Evolutionary conservation across 2,888 invertebrate genomes (phyloP), one percentile per base, ranked within the genome.

Genomic region (Eristalis arbustorum): DNA sequence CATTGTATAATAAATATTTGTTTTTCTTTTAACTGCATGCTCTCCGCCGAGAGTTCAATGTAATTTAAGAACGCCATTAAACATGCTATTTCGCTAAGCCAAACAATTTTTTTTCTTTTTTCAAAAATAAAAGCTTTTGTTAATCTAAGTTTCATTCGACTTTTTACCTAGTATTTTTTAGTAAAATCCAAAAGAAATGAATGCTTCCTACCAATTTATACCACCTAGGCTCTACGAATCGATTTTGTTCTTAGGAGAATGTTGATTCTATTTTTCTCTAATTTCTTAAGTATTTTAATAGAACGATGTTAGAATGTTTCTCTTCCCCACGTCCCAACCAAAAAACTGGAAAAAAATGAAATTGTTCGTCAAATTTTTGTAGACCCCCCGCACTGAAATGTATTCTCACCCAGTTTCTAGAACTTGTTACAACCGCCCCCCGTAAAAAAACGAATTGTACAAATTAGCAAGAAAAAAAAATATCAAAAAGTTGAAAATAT

Each of bases 11-110:
- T n/a, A 68, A 14, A 68, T 68, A 68, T 28, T 57, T 37, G 3
- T 11, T 57, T 49, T 31, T 34, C 34, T 10, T n/a, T 71, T 18
- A 68, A 69, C 63, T 67, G 78, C 84, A 88, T 88, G 67, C 73
- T 84, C 72, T 74, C 59, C 64, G 69, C 68, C 42, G 62, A 74
- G 76, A 69, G 59, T 49, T 72, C 14, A 63, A 18, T 57, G n/a
- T 18, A 59, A 77, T 42, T 63, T 72, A 10, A 71, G 63, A 49
- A 69, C 56, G 78, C 71, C 71, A 49, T 56, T 72, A 11, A 71
- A 72, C 63, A 77, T 69, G 78, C 71, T 66, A 72, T 34, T 28
- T 40, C 28, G 13, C 34, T 28, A 64, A 25, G 64, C 64, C 5
- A 25, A 25, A 61, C 2, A 61, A 8, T 10, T n/a, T n/a, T n/a